A percentile compares a stretch with the other conserved stretches of the same genome.
Evolutionary conservation across 2,113 vertebrate species (phyloP).

Genomic region (Tor tambroides): DNA sequence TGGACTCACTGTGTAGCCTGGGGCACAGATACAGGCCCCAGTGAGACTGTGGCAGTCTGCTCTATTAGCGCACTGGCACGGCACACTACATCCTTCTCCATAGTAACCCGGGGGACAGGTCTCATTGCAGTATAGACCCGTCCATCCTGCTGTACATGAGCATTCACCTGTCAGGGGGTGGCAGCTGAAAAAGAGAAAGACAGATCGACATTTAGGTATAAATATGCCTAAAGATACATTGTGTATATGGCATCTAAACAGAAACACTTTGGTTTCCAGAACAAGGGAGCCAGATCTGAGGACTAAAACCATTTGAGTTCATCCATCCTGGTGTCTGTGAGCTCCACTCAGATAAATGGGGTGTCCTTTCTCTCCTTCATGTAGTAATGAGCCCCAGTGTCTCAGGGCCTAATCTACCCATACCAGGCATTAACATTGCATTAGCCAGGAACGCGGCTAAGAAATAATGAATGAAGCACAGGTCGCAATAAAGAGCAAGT

Average conservation of each 20-base stretch:
- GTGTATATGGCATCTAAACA: conserved; percentile 12
- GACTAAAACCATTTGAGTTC: conserved; percentile 47
- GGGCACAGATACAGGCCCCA: conserved; percentile 87
- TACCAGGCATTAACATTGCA: conserved; percentile 75
- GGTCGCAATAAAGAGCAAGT: conserved; percentile 74
- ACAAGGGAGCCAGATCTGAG: not conserved
- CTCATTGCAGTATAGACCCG: conserved; percentile 93
- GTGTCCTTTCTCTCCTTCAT: conserved; percentile 69
- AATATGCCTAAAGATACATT: conserved; percentile 14
- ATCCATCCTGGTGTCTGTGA: conserved; percentile 61
- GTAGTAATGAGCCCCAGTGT: conserved; percentile 70
- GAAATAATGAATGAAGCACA: conserved; percentile 78
- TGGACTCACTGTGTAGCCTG: conserved; percentile 87
- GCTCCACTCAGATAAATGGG: conserved; percentile 67
- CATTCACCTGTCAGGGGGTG: conserved; percentile 96
- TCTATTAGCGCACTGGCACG: conserved; percentile 89
- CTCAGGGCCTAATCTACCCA: conserved; percentile 60
- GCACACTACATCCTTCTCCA: conserved; percentile 84
- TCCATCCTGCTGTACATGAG: conserved; percentile 90
- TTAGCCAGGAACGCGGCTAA: conserved; percentile 73
- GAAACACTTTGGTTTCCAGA: conserved; percentile 8
- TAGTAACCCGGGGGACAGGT: conserved; percentile 88
- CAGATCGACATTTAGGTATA: conserved; percentile 45
- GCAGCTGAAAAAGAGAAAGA: conserved; percentile 79
- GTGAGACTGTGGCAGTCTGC: conserved; percentile 91